A percentile compares a stretch with the other conserved stretches of the same genome.
Evolutionary conservation across 2,888 invertebrate species (phyloP).

Genomic region (Drosophila acutilabella): DNA sequence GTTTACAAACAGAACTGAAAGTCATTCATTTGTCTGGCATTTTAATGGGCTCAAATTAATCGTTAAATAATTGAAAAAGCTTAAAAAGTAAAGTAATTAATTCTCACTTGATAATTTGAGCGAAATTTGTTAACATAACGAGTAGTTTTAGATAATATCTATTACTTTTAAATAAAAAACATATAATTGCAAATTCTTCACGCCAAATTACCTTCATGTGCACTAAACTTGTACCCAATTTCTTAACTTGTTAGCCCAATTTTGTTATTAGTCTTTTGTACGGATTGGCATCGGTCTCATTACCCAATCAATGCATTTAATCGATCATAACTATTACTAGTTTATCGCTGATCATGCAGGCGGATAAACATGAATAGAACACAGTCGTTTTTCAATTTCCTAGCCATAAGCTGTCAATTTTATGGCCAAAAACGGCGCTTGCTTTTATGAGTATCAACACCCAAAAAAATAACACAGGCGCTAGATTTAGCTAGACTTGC

Average conservation of each 20-base stretch:
- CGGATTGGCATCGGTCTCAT: slow-evolving; percentile 19
- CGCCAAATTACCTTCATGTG: no score
- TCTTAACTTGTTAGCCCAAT: slow-evolving; percentile 14
- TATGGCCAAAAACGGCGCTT: slow-evolving; percentile 77
- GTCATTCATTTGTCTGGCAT: background rate
- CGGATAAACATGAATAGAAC: slow-evolving; percentile 25
- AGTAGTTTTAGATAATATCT: no score
- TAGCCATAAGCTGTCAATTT: slow-evolving; percentile 80
- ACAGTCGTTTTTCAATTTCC: slow-evolving; percentile 73
- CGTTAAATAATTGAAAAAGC: slow-evolving; percentile 1
- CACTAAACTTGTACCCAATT: background rate
- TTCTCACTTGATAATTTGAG: no score
- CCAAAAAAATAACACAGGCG: slow-evolving; percentile 53
- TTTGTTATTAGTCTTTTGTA: background rate
- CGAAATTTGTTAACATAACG: no score
- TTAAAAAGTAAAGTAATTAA: background rate
- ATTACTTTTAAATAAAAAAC: no score
- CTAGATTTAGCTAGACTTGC: background rate
- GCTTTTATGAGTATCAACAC: slow-evolving; percentile 77
- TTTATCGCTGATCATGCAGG: slow-evolving; percentile 47
- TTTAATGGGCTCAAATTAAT: slow-evolving; percentile 14
- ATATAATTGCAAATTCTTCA: no score
- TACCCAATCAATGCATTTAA: slow-evolving; percentile 49
- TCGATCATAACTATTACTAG: slow-evolving; percentile 54
- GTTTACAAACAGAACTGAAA: slow-evolving; percentile 13